These are phyloP conservation scores for Malurus melanocephalus DNA, from an alignment of 2,113 vertebrate genomes.

Conservation along the genomic window DNA sequence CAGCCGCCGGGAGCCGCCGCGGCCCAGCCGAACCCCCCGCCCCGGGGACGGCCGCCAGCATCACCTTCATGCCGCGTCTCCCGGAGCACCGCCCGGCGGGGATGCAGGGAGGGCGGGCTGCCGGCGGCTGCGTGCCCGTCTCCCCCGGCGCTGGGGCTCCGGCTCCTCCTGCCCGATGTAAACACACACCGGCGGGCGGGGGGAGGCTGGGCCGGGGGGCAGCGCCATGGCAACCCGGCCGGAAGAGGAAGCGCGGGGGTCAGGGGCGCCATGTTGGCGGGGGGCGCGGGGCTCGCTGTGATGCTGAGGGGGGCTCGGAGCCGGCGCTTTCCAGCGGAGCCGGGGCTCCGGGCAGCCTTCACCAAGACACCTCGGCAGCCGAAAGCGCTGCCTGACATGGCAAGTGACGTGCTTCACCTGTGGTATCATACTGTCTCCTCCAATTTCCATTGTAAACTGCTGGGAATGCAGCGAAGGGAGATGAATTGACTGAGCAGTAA, in stretches of 20 bases:
- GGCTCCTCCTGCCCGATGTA: constrained; percentile 36
- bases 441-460: too few relatives aligned
- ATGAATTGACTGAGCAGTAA: rapidly evolving
- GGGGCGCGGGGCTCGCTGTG: rapidly evolving
- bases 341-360: neutral
- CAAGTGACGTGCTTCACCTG: too few relatives aligned
- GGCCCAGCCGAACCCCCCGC: neutral
- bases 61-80: constrained; percentile 55
- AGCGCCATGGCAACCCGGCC: constrained; percentile 52
- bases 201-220: constrained; percentile 15
- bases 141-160: neutral
- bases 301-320: neutral
- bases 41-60: neutral
- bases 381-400: rapidly evolving
- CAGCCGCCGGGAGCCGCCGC: neutral
- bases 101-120: neutral
- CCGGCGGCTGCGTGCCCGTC: neutral
- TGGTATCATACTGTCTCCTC: rapidly evolving
- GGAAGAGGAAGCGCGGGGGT: constrained; percentile 45
- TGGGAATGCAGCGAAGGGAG: neutral
- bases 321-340: rapidly evolving
- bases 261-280: constrained; percentile 17
- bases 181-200: constrained; percentile 16
- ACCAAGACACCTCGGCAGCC: rapidly evolving
- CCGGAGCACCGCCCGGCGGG: constrained; percentile 1